These are phyloP conservation scores for Ammospiza nelsoni DNA, from an alignment of 2,113 vertebrate species.

Conservation along the genomic window DNA sequence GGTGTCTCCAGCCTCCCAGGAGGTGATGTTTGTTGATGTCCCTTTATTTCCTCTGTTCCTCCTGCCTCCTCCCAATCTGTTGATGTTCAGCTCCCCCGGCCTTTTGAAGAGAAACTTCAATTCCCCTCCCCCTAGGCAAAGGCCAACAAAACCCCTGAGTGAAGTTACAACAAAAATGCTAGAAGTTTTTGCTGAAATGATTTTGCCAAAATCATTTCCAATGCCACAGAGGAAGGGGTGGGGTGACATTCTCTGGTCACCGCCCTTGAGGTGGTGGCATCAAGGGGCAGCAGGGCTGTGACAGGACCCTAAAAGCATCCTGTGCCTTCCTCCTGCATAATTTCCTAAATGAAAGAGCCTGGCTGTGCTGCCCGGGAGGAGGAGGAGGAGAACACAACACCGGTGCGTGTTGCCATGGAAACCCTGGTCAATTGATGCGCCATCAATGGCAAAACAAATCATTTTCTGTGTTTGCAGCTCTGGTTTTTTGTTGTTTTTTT, in stretches of 20 bases:
- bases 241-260: neutral
- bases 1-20: neutral
- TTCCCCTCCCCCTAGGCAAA: neutral
- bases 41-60: neutral
- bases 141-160: neutral
- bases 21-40: neutral
- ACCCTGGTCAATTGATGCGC: constrained; percentile 32
- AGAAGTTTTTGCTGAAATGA: neutral
- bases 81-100: neutral
- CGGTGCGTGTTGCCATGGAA: constrained; percentile 47
- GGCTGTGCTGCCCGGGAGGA: constrained; percentile 19
- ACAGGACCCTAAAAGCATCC: neutral
- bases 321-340: neutral
- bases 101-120: neutral
- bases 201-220: neutral
- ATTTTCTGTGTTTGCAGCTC: constrained; percentile 24
- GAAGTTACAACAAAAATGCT: neutral
- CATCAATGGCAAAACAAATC: constrained; percentile 50
- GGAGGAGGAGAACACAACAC: constrained; percentile 4
- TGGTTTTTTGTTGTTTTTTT: neutral
- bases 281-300: neutral
- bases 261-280: neutral
- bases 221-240: neutral
- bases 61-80: neutral
- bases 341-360: constrained; percentile 36